A percentile compares a stretch with the other conserved stretches of the same genome.
phyloP scores from a whole-genome alignment of 2,113 vertebrate species.

The Pristiophorus japonicus region DNA sequence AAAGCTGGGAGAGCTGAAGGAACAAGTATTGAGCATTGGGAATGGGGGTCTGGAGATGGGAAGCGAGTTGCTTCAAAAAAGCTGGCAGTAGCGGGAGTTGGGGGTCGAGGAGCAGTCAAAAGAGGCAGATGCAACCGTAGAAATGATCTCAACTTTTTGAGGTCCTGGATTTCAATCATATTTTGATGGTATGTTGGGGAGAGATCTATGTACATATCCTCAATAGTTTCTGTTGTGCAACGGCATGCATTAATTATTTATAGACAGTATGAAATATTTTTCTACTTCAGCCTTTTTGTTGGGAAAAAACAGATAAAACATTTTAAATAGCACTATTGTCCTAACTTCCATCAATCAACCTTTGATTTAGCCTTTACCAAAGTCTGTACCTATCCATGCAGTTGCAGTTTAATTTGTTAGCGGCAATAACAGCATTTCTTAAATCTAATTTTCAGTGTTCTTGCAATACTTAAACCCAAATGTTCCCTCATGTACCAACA shows the following conservation, averaged over 20 bases:
- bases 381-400: neutral
- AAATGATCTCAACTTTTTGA: neutral
- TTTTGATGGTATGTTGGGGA: neutral
- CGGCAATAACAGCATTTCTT: neutral
- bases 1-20: neutral
- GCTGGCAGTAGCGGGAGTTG: neutral
- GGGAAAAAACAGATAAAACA: neutral
- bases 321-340: neutral
- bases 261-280: neutral
- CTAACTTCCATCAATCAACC: neutral
- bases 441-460: slow-evolving; percentile 20
- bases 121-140: neutral
- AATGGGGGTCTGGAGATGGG: neutral
- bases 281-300: neutral
- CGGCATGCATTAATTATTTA: neutral
- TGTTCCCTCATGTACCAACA: slow-evolving; percentile 6
- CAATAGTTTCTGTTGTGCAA: neutral
- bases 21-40: neutral
- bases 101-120: neutral
- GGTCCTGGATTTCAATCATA: neutral
- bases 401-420: neutral
- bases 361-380: neutral
- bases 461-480: neutral
- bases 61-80: neutral
- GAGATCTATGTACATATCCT: neutral